These are phyloP conservation scores for Pleuronectes platessa DNA, from an alignment of 2,113 vertebrate genomes.

Conservation along the genomic window DNA sequence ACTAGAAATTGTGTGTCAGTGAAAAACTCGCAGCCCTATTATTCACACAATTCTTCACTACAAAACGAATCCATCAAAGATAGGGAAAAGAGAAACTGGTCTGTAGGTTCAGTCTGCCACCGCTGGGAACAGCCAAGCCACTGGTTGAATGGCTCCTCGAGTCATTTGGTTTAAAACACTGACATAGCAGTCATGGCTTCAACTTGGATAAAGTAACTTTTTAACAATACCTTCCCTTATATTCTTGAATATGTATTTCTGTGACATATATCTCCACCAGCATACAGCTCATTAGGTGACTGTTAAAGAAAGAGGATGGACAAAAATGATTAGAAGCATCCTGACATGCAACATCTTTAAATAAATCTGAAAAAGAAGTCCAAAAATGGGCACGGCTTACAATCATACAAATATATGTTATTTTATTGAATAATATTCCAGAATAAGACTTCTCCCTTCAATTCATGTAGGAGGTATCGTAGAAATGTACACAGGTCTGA, in stretches of 20 bases:
- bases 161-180: constrained; percentile 9
- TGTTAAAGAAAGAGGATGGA: constrained; percentile 20
- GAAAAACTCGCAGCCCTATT: too few species aligned
- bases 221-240: neutral
- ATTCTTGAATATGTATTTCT: constrained; percentile 4
- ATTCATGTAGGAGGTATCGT: constrained; percentile 71
- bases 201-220: neutral
- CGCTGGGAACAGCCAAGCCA: too few species aligned
- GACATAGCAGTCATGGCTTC: neutral
- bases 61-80: too few species aligned
- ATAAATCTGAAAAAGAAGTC: constrained; percentile 1
- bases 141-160: constrained; percentile 5
- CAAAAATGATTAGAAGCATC: neutral
- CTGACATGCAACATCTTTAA: neutral
- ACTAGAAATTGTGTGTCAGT: too few species aligned
- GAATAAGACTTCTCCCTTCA: constrained; percentile 75
- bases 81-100: too few species aligned
- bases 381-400: constrained; percentile 61
- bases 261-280: neutral
- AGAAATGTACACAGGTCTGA: constrained; percentile 78
- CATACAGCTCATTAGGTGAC: neutral
- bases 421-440: constrained; percentile 83
- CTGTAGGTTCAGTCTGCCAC: too few species aligned
- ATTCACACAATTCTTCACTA: too few species aligned
- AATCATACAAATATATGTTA: constrained; percentile 87